These are phyloP conservation scores for Pararge aegeria DNA, from an alignment of 1,140 invertebrate genomes.

Conservation along the genomic window DNA sequence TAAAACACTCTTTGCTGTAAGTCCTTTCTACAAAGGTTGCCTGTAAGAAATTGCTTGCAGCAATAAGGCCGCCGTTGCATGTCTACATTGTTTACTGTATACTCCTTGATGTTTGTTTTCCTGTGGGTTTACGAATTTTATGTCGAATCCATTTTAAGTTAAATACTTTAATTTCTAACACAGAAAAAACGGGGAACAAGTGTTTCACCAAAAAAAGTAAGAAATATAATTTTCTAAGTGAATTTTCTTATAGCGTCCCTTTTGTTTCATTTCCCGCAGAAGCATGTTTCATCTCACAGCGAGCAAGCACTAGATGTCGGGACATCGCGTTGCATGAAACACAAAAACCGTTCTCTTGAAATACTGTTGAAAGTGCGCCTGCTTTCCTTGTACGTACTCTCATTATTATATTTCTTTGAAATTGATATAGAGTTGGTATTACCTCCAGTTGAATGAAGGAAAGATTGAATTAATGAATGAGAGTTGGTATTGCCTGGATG, in stretches of 20 bases:
- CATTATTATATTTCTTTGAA: constrained; percentile 15
- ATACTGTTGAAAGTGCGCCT: constrained; percentile 20
- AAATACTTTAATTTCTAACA: too few relatives aligned
- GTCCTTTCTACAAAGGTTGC: too few relatives aligned
- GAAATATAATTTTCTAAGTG: not conserved
- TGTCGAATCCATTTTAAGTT: too few relatives aligned
- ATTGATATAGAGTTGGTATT: constrained; percentile 19
- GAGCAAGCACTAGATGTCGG: constrained; percentile 10
- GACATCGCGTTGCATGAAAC: constrained; percentile 18
- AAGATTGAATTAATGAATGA: too few relatives aligned
- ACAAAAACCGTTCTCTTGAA: constrained; percentile 22
- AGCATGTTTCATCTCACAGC: constrained; percentile 7
- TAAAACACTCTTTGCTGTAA: too few relatives aligned
- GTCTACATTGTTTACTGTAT: too few relatives aligned
- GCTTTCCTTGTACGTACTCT: constrained; percentile 22
- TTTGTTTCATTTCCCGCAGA: not conserved
- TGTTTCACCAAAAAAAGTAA: not conserved
- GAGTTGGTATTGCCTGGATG: constrained; percentile 20
- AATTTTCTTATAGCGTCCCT: not conserved
- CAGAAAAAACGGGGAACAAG: not conserved
- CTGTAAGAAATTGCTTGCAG: too few relatives aligned
- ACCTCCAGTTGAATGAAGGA: not conserved
- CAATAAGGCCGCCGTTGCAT: too few relatives aligned
- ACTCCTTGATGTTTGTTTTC: too few relatives aligned
- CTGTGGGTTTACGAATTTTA: too few relatives aligned